Evolutionary conservation across 2,888 invertebrate species (phyloP), one percentile per base, ranked within the genome.

Genomic region (Ectemnius continuus): DNA sequence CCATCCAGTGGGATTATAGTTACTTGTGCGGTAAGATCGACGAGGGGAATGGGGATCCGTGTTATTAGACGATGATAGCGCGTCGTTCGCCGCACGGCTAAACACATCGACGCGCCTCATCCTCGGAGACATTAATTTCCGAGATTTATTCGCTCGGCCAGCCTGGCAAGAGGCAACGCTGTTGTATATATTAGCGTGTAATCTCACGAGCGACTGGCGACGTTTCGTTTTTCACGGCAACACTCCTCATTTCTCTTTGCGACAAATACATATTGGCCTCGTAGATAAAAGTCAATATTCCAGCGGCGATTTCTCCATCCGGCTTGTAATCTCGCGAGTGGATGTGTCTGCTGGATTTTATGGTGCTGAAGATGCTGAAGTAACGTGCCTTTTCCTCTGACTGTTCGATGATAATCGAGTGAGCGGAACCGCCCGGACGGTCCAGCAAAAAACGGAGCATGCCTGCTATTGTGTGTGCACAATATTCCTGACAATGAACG

Each of bases 381-480:
- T 57, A 46, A 58, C 48, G 8, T 26, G n/a, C n/a, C 63, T 71
- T 61, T 20, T 60, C 16, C 26, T 63, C 14, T 26, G 52, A 56
- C 59, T 47, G 62, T n/a, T 61, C 47, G 73, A 61, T 64, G 47
- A 8, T 23, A 18, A 68, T 73, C 61, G 61, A 65, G 28, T 26
- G 52, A 68, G 60, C 61, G 45, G 23, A 23, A 23, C 3, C 23
- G 2, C 23, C 23, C 23, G 23, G 23, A 3, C 3, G 23, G 28
- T 47, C 58, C 26, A 13, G 45, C 46, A 16, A 65, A 59, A 23
- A 66, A 72, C 75, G 61, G 57, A 60, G 48, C 28, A 20, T 61
- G 45, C 59, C 36, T n/a, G 23, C 23, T 2, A n/a, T 48, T 45
- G 72, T 61, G 46, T 23, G 61, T 46, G 18, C 20, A 57, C 52